Conservation (phyloP, 2,888 invertebrate genomes). For the Patella depressa region DNA sequence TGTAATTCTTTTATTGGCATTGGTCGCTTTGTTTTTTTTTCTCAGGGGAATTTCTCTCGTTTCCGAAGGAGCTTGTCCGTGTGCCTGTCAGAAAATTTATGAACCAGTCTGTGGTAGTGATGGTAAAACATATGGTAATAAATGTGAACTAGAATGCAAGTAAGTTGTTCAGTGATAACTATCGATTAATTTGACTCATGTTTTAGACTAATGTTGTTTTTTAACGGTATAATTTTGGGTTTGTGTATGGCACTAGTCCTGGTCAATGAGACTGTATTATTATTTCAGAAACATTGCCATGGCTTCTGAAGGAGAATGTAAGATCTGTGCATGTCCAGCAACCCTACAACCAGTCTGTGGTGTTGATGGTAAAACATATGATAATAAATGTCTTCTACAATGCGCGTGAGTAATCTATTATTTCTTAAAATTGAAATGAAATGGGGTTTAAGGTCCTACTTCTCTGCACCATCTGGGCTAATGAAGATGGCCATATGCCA, state of each 20-base stretch:
- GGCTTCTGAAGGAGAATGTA: conserved; percentile 21
- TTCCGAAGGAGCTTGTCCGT: conserved; percentile 17
- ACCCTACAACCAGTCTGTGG: conserved; percentile 25
- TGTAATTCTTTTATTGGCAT: too few species aligned
- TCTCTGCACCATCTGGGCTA: too few species aligned
- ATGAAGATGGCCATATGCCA: too few species aligned
- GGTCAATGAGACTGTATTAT: too few species aligned
- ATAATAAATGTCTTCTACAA: conserved; percentile 21
- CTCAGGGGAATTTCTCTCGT: conserved; percentile 14
- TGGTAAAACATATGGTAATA: conserved; percentile 14
- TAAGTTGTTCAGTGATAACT: too few species aligned
- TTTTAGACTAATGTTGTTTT: too few species aligned
- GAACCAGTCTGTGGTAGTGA: conserved; percentile 24
- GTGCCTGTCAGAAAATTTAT: conserved; percentile 10
- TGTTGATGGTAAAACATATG: conserved; percentile 11
- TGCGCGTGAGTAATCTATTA: neutral
- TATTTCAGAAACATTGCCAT: conserved; percentile 12
- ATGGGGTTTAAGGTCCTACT: too few species aligned
- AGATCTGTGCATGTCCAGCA: neutral
- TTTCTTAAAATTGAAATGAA: too few species aligned
- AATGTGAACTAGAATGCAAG: conserved; percentile 21
- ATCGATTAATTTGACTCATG: too few species aligned
- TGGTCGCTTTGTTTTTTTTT: too few species aligned
- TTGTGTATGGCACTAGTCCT: too few species aligned
- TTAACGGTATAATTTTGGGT: too few species aligned